Conservation (phyloP, 2,113 vertebrate genomes). For the Oncorhynchus kisutch region DNA sequence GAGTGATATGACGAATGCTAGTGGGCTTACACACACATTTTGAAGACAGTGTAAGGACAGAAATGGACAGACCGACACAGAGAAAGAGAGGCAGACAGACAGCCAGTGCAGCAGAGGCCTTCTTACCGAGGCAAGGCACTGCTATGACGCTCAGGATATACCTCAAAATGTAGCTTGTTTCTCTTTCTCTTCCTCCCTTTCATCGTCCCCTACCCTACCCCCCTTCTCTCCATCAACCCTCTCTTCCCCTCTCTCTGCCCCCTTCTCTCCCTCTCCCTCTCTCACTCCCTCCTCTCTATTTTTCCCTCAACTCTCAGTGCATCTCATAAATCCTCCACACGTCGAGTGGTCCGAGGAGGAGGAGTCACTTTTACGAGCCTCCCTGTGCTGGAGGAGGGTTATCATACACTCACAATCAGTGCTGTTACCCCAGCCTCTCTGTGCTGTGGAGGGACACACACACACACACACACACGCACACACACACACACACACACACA, state of each 20-base stretch:
- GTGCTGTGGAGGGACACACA: constrained; percentile 5
- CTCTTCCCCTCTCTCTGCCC: constrained; percentile 7
- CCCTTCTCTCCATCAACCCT: constrained; percentile 31
- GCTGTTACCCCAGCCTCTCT: not conserved
- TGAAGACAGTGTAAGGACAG: constrained; percentile 3
- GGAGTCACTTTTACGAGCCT: constrained; percentile 63
- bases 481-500: too few relatives aligned
- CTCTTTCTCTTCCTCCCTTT: constrained; percentile 9
- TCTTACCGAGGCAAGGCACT: not conserved
- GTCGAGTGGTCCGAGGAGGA: constrained; percentile 39
- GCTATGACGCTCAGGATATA: not conserved
- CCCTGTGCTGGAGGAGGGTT: constrained; percentile 51
- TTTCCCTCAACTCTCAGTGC: constrained; percentile 27
- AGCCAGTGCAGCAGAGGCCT: not conserved
- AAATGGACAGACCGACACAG: constrained; percentile 30
- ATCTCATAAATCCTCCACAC: constrained; percentile 57
- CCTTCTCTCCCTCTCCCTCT: not conserved
- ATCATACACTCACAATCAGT: constrained; percentile 47
- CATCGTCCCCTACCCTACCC: not conserved
- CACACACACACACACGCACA: too few relatives aligned
- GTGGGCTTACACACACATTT: not conserved
- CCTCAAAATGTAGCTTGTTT: not conserved
- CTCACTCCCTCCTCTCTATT: not conserved
- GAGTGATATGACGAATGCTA: constrained; percentile 11
- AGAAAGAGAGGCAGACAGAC: not conserved